Percentiles rank a stretch among this genome's conserved stretches.
Evolutionary conservation across 2,888 invertebrate genomes (phyloP).

Genomic region (Mythimna loreyi): DNA sequence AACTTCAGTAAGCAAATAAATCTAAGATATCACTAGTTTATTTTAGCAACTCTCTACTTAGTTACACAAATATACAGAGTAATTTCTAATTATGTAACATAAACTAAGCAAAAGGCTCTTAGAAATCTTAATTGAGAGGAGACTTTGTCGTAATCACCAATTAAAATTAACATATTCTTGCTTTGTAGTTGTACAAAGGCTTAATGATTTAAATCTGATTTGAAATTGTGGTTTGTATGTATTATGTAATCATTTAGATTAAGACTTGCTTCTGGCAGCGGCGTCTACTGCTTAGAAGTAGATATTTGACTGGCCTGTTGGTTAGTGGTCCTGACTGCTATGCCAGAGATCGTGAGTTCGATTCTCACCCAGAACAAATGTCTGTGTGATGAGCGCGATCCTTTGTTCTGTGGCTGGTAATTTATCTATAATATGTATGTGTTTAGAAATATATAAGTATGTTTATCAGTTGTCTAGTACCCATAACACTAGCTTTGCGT

Average conservation of each 20-base stretch:
- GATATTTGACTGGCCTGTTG: too few relatives aligned
- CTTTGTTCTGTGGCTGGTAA: too few relatives aligned
- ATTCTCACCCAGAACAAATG: too few relatives aligned
- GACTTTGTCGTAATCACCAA: slow-evolving; percentile 10
- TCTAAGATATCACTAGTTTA: background rate
- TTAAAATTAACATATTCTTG: slow-evolving; percentile 13
- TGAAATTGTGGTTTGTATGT: background rate
- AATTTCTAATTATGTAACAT: slow-evolving; percentile 12
- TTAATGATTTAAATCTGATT: slow-evolving; percentile 9
- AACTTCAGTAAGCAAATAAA: background rate
- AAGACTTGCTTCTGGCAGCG: too few relatives aligned
- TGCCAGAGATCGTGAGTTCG: too few relatives aligned
- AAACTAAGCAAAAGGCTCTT: slow-evolving; percentile 12
- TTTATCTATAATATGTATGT: too few relatives aligned
- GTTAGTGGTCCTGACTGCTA: too few relatives aligned
- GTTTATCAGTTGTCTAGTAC: too few relatives aligned
- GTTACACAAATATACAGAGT: background rate
- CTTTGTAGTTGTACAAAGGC: slow-evolving; percentile 21
- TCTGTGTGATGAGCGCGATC: too few relatives aligned
- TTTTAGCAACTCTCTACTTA: background rate
- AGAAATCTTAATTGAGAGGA: slow-evolving; percentile 24
- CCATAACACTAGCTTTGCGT: too few relatives aligned
- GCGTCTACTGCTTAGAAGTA: too few relatives aligned
- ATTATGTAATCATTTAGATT: background rate
- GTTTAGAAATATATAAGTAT: too few relatives aligned